Percentiles rank a stretch among this genome's conserved stretches.
Evolutionary conservation across 2,797 vertebrate species (phyloP).

Genomic region (Helostoma temminkii): DNA sequence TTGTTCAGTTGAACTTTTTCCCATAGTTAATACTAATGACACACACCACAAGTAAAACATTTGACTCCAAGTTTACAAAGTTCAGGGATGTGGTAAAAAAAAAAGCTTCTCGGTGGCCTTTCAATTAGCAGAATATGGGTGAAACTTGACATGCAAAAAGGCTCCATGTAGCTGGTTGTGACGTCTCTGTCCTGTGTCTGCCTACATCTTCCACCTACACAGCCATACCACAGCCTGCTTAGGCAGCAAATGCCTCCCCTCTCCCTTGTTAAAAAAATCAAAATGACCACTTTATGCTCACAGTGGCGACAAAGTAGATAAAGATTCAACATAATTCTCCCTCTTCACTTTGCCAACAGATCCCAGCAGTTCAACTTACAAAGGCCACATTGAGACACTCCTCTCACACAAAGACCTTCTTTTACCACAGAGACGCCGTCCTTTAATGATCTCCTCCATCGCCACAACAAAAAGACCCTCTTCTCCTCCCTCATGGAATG

Average conservation of each 20-base stretch:
- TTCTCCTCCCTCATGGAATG: slow-evolving; percentile 75
- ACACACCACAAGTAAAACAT: background rate
- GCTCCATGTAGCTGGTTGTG: slow-evolving; percentile 33
- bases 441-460: slow-evolving; percentile 78
- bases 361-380: slow-evolving; percentile 70
- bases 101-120: background rate
- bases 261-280: slow-evolving; percentile 27
- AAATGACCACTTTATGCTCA: slow-evolving; percentile 74
- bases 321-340: slow-evolving; percentile 77
- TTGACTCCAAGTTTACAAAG: slow-evolving; percentile 6
- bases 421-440: slow-evolving; percentile 62
- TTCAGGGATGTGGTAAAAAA: slow-evolving; percentile 2
- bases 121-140: slow-evolving; percentile 21
- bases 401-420: slow-evolving; percentile 78
- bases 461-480: slow-evolving; percentile 78
- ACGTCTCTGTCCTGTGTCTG: slow-evolving; percentile 45
- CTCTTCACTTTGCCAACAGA: slow-evolving; percentile 67
- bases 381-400: slow-evolving; percentile 83
- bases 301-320: slow-evolving; percentile 57
- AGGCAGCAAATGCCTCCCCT: slow-evolving; percentile 54
- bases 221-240: slow-evolving; percentile 70
- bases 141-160: slow-evolving; percentile 24
- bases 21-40: slow-evolving; percentile 30
- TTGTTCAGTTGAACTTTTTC: slow-evolving; percentile 26
- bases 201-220: slow-evolving; percentile 75